phyloP scores from a whole-genome alignment of 2,888 invertebrate species.

The Macrophya annulata region DNA sequence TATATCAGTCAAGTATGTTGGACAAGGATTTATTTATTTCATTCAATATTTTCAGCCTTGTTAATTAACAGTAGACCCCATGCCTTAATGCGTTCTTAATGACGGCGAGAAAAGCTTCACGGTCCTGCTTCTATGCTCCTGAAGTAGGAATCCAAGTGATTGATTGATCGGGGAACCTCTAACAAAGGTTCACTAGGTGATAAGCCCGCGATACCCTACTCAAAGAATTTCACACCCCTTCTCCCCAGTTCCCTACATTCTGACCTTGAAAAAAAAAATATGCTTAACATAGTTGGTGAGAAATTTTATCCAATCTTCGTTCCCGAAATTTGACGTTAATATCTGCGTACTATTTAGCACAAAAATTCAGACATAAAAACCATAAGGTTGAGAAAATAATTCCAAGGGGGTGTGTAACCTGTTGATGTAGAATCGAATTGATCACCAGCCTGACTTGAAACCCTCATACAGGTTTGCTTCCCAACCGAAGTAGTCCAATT shows the following conservation, averaged over 20 bases:
- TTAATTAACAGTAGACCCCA: not conserved
- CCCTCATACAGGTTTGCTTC: not conserved
- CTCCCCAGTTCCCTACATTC: not conserved
- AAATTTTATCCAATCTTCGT: not conserved
- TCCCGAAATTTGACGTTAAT: not conserved
- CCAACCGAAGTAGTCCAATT: slow-evolving; percentile 4
- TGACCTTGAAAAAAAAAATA: not conserved
- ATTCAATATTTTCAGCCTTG: not conserved
- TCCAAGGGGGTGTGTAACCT: slow-evolving; percentile 30
- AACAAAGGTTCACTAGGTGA: slow-evolving; percentile 8
- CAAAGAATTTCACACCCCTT: not conserved
- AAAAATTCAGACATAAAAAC: not conserved
- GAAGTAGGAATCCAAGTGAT: slow-evolving; percentile 12
- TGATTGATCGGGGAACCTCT: slow-evolving; percentile 25
- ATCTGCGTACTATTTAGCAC: not conserved
- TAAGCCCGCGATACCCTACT: not conserved
- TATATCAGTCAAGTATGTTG: not conserved
- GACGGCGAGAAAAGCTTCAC: slow-evolving; percentile 32
- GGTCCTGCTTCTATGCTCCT: not conserved
- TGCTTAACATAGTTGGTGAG: not conserved
- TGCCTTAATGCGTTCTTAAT: slow-evolving; percentile 6
- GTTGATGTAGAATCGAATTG: slow-evolving; percentile 33
- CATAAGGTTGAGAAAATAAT: not conserved
- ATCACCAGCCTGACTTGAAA: not conserved
- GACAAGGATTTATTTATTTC: not conserved